These are phyloP conservation scores for Ormyrus nitidulus DNA, from an alignment of 2,888 invertebrate species.

Conservation along the genomic window DNA sequence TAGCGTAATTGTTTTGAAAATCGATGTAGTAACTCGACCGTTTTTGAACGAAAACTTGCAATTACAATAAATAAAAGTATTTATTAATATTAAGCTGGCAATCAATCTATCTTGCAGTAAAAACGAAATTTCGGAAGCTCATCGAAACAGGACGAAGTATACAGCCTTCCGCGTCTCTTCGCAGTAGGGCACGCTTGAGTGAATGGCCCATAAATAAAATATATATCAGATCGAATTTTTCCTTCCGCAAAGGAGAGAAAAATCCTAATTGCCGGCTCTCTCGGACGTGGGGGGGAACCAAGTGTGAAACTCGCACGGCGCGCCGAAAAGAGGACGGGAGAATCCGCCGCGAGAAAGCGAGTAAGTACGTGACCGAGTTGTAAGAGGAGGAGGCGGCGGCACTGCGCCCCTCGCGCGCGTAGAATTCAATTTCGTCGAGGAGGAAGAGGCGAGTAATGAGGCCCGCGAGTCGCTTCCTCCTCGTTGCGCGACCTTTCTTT, in stretches of 20 bases:
- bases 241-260: background rate
- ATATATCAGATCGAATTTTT: constrained; percentile 21
- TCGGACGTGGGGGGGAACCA: background rate
- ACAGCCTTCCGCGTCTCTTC: too few relatives aligned
- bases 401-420: background rate
- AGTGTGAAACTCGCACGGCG: constrained; percentile 50
- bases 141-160: too few relatives aligned
- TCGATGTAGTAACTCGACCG: too few relatives aligned
- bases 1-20: too few relatives aligned
- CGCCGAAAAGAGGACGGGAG: constrained; percentile 53
- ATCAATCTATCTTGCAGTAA: too few relatives aligned
- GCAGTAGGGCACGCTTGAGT: too few relatives aligned
- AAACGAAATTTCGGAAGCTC: too few relatives aligned
- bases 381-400: background rate
- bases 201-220: background rate
- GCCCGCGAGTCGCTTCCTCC: background rate
- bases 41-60: too few relatives aligned
- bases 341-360: constrained; percentile 22
- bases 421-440: constrained; percentile 31
- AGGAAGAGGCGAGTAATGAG: constrained; percentile 14
- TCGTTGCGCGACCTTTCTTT: background rate
- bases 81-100: too few relatives aligned
- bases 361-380: constrained; percentile 54
- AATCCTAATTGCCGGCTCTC: constrained; percentile 27
- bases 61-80: too few relatives aligned